Percentiles rank a stretch among this genome's conserved stretches.
These are phyloP conservation scores for Nemapogon koenigi DNA, from an alignment of 2,888 invertebrate species.

Conservation along the genomic window DNA sequence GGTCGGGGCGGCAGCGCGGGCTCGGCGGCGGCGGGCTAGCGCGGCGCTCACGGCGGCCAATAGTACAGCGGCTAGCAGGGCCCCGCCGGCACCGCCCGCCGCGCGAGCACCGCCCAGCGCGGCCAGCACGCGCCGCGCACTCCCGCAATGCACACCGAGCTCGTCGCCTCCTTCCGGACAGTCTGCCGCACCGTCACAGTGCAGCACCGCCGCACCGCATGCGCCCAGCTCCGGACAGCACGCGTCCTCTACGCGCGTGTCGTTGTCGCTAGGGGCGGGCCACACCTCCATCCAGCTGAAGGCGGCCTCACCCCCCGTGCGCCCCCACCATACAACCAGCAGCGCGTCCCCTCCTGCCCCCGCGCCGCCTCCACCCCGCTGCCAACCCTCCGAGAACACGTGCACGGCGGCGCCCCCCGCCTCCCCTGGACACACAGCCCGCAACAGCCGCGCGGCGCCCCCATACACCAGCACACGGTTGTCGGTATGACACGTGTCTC, in stretches of 20 bases:
- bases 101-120: slow-evolving; percentile 68
- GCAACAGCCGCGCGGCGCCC: slow-evolving; percentile 66
- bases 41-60: slow-evolving; percentile 54
- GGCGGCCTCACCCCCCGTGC: slow-evolving; percentile 80
- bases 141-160: slow-evolving; percentile 68
- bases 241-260: slow-evolving; percentile 38
- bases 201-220: slow-evolving; percentile 75
- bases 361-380: slow-evolving; percentile 68
- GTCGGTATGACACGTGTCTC: slow-evolving; percentile 75
- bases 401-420: slow-evolving; percentile 74
- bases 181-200: slow-evolving; percentile 75
- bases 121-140: slow-evolving; percentile 68
- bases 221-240: slow-evolving; percentile 77
- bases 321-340: slow-evolving; percentile 83
- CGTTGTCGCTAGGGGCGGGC: slow-evolving; percentile 49
- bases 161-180: slow-evolving; percentile 78
- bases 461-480: slow-evolving; percentile 85
- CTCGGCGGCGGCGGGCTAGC: slow-evolving; percentile 61
- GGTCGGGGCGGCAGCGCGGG: slow-evolving; percentile 66
- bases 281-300: slow-evolving; percentile 76
- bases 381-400: slow-evolving; percentile 81
- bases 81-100: slow-evolving; percentile 25
- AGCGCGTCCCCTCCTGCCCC: slow-evolving; percentile 72
- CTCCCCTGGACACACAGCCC: slow-evolving; percentile 77
- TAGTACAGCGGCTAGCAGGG: slow-evolving; percentile 31